Base-by-base conservation (phyloP, 2,888 invertebrate genomes). In the Parnassius mnemosyne region DNA sequence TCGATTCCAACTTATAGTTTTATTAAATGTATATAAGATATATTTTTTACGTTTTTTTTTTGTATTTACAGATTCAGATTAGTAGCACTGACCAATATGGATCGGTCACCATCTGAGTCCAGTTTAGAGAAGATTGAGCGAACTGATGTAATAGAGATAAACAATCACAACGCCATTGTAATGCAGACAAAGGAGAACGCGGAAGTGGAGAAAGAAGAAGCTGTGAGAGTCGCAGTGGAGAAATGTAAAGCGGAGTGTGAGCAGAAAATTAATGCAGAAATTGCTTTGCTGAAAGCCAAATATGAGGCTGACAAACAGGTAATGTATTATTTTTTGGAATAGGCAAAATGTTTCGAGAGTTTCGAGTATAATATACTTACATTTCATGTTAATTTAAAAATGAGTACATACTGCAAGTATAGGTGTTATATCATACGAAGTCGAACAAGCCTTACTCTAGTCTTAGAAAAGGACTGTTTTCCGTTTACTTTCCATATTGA, bases 71-170 rank as follows among this genome's bases (percentile, higher is more conserved):
- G 95, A 70, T 95, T 94, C 83, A 94, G 95, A 66, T 85, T 96
- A 65, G 95, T 96, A 93, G 94, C 96, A 0, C 87, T 94, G 64
- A 94, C 94, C 10, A 94, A 94, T 56, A 94, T 95, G 93, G 95
- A 96, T 71, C 92, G 94, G 49, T 95, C 95, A 61, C 95, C 96
- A 0, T 96, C 96, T 9, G 96, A 96, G 70, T 93, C 94, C 2
- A 96, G 95, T 77, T 86, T 96, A 7, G 96, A 97, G 75, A 95
- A 95, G 82, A 94, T 95, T 20, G 95, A 95, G 82, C 92, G 94
- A 3, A 92, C 92, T 0, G 94, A 94, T 71, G 89, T 93, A 67
- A 94, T 94, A 71, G 94, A 94, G 72, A 84, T 95, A 46, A 80
- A 89, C 3, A 94, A 92, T 66, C 94, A 95, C 75, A 94, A 95